phyloP scores from a whole-genome alignment of 2,888 invertebrate species.

The Papilio protenor region DNA sequence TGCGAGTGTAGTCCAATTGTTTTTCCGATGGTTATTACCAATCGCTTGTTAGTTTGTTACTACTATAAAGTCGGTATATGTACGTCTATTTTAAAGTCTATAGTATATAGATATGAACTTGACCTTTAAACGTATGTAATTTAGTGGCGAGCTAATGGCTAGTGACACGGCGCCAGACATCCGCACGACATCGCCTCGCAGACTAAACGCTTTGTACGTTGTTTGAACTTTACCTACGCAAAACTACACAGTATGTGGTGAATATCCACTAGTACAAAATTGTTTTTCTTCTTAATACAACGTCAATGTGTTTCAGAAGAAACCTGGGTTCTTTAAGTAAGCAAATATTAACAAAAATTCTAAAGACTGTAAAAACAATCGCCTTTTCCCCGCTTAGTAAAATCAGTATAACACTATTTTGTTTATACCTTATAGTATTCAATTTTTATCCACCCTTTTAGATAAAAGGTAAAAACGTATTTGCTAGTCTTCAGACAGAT shows the following conservation, averaged over 20 bases:
- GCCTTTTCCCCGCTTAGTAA: too few species aligned
- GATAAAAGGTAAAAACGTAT: not conserved
- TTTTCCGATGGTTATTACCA: too few species aligned
- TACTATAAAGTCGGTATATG: not conserved
- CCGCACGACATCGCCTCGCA: not conserved
- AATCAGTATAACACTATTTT: not conserved
- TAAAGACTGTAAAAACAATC: not conserved
- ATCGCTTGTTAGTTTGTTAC: not conserved
- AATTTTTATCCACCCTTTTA: not conserved
- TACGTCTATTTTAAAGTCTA: not conserved
- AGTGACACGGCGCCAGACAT: conserved; percentile 22
- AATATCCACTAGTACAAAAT: not conserved
- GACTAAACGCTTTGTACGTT: not conserved
- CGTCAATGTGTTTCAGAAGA: too few species aligned
- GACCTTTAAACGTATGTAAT: conserved; percentile 25
- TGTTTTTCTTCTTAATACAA: not conserved
- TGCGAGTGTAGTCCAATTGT: too few species aligned
- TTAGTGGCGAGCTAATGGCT: not conserved
- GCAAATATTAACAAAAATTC: not conserved
- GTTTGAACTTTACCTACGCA: not conserved
- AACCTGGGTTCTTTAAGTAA: not conserved
- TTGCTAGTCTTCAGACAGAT: conserved; percentile 5
- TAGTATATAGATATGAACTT: not conserved
- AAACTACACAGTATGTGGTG: not conserved
- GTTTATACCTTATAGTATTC: not conserved